A percentile compares a stretch with the other conserved stretches of the same genome.
Conservation (phyloP, 2,888 invertebrate species). For the Eledona agricola region DNA sequence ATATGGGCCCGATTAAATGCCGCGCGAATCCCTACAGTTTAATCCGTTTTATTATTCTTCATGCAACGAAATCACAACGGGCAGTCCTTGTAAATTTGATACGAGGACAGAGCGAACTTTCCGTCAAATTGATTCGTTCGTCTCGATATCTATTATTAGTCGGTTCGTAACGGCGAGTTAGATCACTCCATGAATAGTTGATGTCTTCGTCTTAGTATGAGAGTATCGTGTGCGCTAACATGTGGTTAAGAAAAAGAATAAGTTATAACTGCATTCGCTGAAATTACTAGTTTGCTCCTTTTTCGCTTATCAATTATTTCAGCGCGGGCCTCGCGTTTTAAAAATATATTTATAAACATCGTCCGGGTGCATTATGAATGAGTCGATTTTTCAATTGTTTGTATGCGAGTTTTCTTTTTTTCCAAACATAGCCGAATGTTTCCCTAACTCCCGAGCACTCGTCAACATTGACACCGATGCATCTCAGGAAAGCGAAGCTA, state of each 20-base stretch:
- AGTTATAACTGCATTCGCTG: slow-evolving; percentile 41
- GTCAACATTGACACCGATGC: slow-evolving; percentile 98
- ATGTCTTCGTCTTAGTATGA: slow-evolving; percentile 40
- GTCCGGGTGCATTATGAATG: too few relatives aligned
- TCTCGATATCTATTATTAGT: slow-evolving; percentile 30
- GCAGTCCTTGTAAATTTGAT: slow-evolving; percentile 39
- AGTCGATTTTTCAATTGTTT: slow-evolving; percentile 11
- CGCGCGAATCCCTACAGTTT: slow-evolving; percentile 48
- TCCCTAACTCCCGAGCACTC: slow-evolving; percentile 91
- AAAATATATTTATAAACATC: too few relatives aligned
- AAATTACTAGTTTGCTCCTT: slow-evolving; percentile 39
- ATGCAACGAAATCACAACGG: slow-evolving; percentile 28
- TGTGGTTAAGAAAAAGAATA: slow-evolving; percentile 51
- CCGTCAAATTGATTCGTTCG: slow-evolving; percentile 31
- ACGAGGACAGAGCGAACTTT: slow-evolving; percentile 12
- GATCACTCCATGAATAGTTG: slow-evolving; percentile 32
- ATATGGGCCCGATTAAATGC: slow-evolving; percentile 21
- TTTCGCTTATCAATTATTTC: slow-evolving; percentile 39
- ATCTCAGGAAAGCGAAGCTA: slow-evolving; percentile 99
- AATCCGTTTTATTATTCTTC: slow-evolving; percentile 41
- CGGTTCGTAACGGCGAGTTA: slow-evolving; percentile 20
- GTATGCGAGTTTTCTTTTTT: slow-evolving; percentile 27
- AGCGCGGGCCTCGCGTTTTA: slow-evolving; percentile 31
- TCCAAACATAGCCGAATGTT: slow-evolving; percentile 60
- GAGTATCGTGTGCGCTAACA: slow-evolving; percentile 46